Conservation (phyloP, 2,888 invertebrate genomes). For the Argyra leucocephala region DNA sequence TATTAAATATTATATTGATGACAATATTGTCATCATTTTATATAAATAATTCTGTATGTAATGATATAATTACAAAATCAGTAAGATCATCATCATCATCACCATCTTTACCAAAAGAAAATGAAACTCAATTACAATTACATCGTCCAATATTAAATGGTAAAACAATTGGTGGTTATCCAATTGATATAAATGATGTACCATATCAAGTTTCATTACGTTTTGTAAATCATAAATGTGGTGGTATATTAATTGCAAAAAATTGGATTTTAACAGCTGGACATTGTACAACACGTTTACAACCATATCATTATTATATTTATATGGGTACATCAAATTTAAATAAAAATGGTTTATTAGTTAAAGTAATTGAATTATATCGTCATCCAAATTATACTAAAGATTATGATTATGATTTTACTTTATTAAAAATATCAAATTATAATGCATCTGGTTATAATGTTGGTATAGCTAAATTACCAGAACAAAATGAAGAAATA, state of each 20-base stretch:
- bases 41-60: too few species aligned
- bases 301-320: constrained; percentile 28
- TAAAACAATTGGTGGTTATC: not conserved
- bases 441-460: constrained; percentile 30
- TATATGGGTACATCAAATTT: constrained; percentile 38
- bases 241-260: constrained; percentile 39
- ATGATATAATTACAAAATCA: not conserved
- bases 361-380: constrained; percentile 30
- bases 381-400: constrained; percentile 37
- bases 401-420: constrained; percentile 39
- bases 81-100: not conserved
- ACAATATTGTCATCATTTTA: too few species aligned
- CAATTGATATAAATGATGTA: not conserved
- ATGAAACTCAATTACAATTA: not conserved
- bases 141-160: not conserved
- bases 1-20: too few species aligned
- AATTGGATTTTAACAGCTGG: constrained; percentile 42
- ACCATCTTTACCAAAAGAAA: not conserved
- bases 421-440: constrained; percentile 36
- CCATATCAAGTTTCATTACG: not conserved
- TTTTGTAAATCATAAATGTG: constrained; percentile 38
- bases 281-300: constrained; percentile 36
- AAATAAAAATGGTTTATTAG: constrained; percentile 36
- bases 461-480: constrained; percentile 30
- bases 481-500: constrained; percentile 26